phyloP scores from a whole-genome alignment of 2,888 invertebrate species.

The Tipula confusa region DNA sequence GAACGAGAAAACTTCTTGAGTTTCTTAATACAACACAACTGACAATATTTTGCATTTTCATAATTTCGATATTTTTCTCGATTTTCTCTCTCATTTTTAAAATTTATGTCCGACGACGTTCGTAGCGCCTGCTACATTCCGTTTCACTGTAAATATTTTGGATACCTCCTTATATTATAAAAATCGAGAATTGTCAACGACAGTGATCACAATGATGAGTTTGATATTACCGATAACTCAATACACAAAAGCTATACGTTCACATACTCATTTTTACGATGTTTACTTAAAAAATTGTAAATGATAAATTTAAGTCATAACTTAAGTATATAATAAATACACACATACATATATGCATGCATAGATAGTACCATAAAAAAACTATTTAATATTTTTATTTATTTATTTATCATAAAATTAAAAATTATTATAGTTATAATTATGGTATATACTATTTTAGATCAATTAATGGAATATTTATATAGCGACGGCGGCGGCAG shows the following conservation, averaged over 20 bases:
- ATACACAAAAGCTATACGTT: neutral
- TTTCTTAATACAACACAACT: too few relatives aligned
- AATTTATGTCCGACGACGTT: too few relatives aligned
- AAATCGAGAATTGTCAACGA: too few relatives aligned
- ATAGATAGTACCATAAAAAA: neutral
- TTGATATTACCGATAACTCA: neutral
- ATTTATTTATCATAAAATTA: slow-evolving; percentile 8
- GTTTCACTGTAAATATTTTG: too few relatives aligned
- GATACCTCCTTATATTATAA: too few relatives aligned
- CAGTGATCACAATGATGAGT: neutral
- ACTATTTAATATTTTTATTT: neutral
- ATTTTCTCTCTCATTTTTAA: too few relatives aligned
- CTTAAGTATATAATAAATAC: neutral
- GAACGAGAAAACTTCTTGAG: too few relatives aligned
- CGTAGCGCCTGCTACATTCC: too few relatives aligned
- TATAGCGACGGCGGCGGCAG: too few relatives aligned
- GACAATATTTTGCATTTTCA: too few relatives aligned
- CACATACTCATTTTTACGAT: neutral
- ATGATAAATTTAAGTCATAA: slow-evolving; percentile 25
- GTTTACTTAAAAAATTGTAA: slow-evolving; percentile 3
- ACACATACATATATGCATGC: neutral
- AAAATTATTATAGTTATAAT: neutral
- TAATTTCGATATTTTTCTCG: too few relatives aligned
- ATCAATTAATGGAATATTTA: neutral
- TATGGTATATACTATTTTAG: neutral